Base-by-base conservation (phyloP, 2,113 vertebrate genomes). In the Otolemur garnettii region DNA sequence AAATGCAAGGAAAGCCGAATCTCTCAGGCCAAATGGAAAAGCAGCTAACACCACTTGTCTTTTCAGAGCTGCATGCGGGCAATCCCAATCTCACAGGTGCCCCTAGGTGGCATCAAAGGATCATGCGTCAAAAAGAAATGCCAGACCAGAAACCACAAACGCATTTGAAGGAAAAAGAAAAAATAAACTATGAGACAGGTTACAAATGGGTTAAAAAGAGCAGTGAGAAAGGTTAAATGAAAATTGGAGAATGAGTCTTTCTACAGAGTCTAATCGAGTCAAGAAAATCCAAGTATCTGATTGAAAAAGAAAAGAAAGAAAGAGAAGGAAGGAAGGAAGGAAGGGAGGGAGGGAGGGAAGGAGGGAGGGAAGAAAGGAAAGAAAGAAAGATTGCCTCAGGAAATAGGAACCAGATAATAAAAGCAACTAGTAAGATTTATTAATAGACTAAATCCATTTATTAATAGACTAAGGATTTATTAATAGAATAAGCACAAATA, bases 21-120 rank as follows among this genome's bases (percentile, higher is more conserved):
- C 21, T 45, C 26, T 80, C 22, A n/a, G 35, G 22, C 15, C 22
- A 55, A 35, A 38, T 0, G 12, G 12, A 57, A 87, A 91, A 69
- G 60, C n/a, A 71, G n/a, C 55, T 64, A 17, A 38, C 15, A 22
- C 4, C 17, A 18, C 18, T 59, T 59, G 75, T 35, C 28, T n/a
- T 79, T 17, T 35, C 38, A 14, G 45, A 82, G 26, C 24, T 5
- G 14, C 50, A 10, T n/a, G 14, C 0, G 1, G 33, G 35, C 17
- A 69, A 38, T 15, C 15, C 45, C 22, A 38, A 62, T 77, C 60
- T 64, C 21, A 18, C 82, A 91, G 93, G 66, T 71, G 50, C 68
- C 96, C 89, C 94, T 96, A 96, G 96, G 66, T 96, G 97, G 94
- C 96, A 89, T 95, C 96, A 96, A 80, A 96, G 94, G 69, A 59